Base-by-base conservation (phyloP, 2,113 vertebrate genomes). In the Perca schrenkii region DNA sequence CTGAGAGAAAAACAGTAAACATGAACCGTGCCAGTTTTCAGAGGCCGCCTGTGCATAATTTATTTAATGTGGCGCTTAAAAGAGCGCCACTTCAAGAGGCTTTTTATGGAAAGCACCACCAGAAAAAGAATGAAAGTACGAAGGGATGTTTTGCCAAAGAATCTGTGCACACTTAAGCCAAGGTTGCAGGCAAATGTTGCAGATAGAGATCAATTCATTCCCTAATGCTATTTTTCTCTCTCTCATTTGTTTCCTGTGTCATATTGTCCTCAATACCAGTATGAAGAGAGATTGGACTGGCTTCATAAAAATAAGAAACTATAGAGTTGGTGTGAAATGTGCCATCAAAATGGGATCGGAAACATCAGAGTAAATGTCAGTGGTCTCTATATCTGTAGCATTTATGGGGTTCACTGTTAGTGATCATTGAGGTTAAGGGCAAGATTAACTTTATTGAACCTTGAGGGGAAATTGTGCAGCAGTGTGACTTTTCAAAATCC, bases 31-130 rank as follows among this genome's bases (percentile, higher is more conserved):
- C 70, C 84, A 78, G 80, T 80, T 83, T 85, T 86, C 64, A 61
- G 57, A 72, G 52, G 65, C 60, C 2, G 50, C 12, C 54, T 78
- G 60, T 75, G 31, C 67, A 71, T 68, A 54, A 84, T 84, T 57
- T 85, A 52, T 83, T 83, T 79, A 84, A 88, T 89, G 66, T 65
- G 78, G 15, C 60, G 79, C 74, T 86, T 86, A 52, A 89, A 81
- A 83, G 62, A 76, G 67, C n/a, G 56, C 53, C 78, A 72, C 70
- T 84, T 85, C 74, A 77, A 86, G 12, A 76, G 46, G 49, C 66
- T 90, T 86, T 61, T 66, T 78, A 66, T 53, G 58, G 63, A 64
- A 79, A 84, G 72, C 46, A 71, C 79, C 52, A 49, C 49, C 40
- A 71, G 65, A 74, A 66, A 75, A 78, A 36, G 8, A 56, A 69